Evolutionary conservation across 2,797 vertebrate species (phyloP).

Genomic region (Aplochiton taeniatus): DNA sequence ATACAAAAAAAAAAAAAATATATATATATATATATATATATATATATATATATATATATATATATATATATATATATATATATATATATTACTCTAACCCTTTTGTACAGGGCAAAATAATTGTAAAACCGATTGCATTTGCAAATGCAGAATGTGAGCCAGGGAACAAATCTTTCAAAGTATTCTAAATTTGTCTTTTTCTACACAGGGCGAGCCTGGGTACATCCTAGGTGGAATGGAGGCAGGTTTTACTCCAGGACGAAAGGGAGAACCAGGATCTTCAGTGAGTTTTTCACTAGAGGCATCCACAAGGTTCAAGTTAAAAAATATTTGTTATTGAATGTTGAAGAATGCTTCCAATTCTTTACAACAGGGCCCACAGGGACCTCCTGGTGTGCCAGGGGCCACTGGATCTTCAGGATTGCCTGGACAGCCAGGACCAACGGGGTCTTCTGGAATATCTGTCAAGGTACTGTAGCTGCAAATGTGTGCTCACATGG

Average conservation of each 20-base stretch:
- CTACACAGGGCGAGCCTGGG: constrained; percentile 84
- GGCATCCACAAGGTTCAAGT: not conserved
- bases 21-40: too few relatives aligned
- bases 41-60: too few relatives aligned
- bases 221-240: constrained; percentile 83
- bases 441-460: constrained; percentile 74
- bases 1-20: too few relatives aligned
- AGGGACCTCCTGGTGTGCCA: constrained; percentile 76
- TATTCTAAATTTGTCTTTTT: constrained; percentile 2
- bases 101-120: too few relatives aligned
- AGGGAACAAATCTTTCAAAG: too few relatives aligned
- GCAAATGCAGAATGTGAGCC: not conserved
- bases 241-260: constrained; percentile 74
- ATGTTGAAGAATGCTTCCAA: not conserved
- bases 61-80: too few relatives aligned
- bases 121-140: too few relatives aligned
- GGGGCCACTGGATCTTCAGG: constrained; percentile 83
- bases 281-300: constrained; percentile 72
- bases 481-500: not conserved
- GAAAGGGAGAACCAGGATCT: constrained; percentile 83
- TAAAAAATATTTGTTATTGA: not conserved
- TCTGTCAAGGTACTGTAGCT: constrained; percentile 85
- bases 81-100: too few relatives aligned
- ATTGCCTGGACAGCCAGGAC: constrained; percentile 75
- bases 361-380: constrained; percentile 68